phyloP scores from a whole-genome alignment of 2,888 invertebrate genomes.

The Mimachlamys varia region DNA sequence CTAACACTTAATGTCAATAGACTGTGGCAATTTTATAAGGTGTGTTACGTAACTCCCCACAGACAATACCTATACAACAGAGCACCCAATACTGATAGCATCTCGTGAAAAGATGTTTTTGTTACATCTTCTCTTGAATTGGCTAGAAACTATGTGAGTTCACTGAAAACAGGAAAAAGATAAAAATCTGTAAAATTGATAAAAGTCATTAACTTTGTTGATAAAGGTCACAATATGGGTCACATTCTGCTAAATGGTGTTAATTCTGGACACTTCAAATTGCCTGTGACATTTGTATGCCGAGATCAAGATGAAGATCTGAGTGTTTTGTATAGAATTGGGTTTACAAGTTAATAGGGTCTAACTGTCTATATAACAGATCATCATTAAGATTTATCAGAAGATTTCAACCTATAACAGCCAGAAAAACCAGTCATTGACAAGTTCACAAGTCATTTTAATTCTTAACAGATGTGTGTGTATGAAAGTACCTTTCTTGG shows the following conservation, averaged over 20 bases:
- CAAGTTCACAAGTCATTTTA: background rate
- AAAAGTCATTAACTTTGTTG: background rate
- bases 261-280: background rate
- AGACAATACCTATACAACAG: background rate
- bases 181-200: background rate
- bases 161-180: background rate
- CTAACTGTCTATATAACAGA: background rate
- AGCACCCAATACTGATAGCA: background rate
- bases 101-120: constrained; percentile 5
- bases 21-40: background rate
- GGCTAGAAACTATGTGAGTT: background rate
- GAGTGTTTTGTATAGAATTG: background rate
- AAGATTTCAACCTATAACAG: background rate
- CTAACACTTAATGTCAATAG: constrained; percentile 9
- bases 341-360: background rate
- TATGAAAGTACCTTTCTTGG: background rate
- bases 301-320: background rate
- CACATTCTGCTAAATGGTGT: background rate
- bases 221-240: background rate
- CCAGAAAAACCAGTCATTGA: background rate
- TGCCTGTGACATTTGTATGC: background rate
- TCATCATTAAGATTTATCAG: background rate
- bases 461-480: background rate
- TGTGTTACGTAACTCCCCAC: background rate
- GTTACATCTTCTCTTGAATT: background rate